Conservation (phyloP, 2,888 invertebrate genomes). For the Diplazon laetatorius region DNA sequence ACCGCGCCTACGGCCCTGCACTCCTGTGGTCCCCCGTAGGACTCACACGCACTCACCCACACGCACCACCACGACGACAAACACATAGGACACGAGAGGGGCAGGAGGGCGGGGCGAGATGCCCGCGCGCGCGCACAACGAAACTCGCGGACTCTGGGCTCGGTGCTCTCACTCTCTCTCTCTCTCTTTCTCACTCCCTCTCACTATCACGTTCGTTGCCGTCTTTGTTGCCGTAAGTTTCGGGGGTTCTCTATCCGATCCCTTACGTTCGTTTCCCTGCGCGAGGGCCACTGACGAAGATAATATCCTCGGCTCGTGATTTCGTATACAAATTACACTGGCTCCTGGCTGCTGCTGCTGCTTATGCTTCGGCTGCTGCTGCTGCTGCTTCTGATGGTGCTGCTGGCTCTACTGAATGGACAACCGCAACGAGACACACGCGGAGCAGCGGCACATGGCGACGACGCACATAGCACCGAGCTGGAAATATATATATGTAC, state of each 20-base stretch:
- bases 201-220: not conserved
- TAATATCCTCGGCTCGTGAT: constrained; percentile 4
- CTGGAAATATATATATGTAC: constrained; percentile 4
- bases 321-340: not conserved
- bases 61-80: not conserved
- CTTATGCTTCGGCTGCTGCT: constrained; percentile 25
- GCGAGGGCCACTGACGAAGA: constrained; percentile 29
- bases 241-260: not conserved
- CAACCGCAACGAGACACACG: constrained; percentile 71
- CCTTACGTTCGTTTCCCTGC: constrained; percentile 23
- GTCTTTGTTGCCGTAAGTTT: not conserved
- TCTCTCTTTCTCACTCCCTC: no score
- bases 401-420: constrained; percentile 57
- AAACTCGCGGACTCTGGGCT: not conserved
- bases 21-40: constrained; percentile 30
- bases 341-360: constrained; percentile 21
- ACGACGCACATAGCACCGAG: constrained; percentile 60
- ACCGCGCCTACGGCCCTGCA: constrained; percentile 59
- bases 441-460: constrained; percentile 76
- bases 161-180: not conserved
- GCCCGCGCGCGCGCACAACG: constrained; percentile 3
- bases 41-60: constrained; percentile 12
- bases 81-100: no score
- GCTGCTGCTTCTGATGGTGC: constrained; percentile 41
- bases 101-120: not conserved